phyloP scores from a whole-genome alignment of 2,113 vertebrate genomes.

The Abramis brama region DNA sequence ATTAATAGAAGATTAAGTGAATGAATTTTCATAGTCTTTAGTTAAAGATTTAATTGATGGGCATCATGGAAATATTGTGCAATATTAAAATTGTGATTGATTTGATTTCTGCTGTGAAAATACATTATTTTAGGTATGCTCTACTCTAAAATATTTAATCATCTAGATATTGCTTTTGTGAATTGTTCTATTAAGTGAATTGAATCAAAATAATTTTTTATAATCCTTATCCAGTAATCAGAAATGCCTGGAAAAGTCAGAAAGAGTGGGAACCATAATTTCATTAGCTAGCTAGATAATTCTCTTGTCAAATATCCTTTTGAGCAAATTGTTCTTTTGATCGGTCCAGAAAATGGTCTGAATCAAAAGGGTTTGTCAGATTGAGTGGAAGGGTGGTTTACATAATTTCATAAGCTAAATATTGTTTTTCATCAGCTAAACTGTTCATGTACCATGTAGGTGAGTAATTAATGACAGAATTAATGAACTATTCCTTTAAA shows the following conservation, averaged over 20 bases:
- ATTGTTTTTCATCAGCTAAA: not conserved
- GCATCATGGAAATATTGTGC: not conserved
- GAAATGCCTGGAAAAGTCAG: not conserved
- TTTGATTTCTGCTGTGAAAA: not conserved
- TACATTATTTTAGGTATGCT: not conserved
- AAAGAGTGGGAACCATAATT: not conserved
- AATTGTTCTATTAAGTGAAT: not conserved
- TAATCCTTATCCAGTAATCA: not conserved
- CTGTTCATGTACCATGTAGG: not conserved
- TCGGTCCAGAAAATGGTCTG: not conserved
- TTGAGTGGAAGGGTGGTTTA: not conserved
- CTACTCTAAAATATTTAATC: not conserved
- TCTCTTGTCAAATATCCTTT: not conserved
- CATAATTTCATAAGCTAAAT: not conserved
- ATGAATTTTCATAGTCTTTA: constrained; percentile 5
- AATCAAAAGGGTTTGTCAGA: not conserved
- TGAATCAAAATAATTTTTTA: not conserved
- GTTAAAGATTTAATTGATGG: constrained; percentile 19
- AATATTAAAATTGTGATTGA: not conserved
- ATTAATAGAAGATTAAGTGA: constrained; percentile 31
- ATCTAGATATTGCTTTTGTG: not conserved
- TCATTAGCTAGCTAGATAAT: not conserved
- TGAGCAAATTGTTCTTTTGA: not conserved
- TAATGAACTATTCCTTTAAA: no score
- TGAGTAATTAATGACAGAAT: no score